A percentile compares a stretch with the other conserved stretches of the same genome.
These are phyloP conservation scores for Drosophila dives DNA, from an alignment of 2,888 invertebrate species.

Conservation along the genomic window DNA sequence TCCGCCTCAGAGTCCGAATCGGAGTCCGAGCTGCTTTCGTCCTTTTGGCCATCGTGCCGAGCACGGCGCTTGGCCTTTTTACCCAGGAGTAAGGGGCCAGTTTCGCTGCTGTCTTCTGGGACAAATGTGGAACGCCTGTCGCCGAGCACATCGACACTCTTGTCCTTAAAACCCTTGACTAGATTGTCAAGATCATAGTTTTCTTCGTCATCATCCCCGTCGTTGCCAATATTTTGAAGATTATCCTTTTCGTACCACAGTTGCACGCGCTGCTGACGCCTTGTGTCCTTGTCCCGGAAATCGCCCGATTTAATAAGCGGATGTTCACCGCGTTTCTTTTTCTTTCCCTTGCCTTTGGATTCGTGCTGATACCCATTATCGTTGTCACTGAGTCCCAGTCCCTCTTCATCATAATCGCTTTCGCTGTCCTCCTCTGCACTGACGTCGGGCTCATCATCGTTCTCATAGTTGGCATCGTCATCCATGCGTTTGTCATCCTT, in stretches of 20 bases:
- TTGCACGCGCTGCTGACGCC: slow-evolving; percentile 91
- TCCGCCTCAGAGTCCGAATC: slow-evolving; percentile 76
- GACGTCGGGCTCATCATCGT: too few relatives aligned
- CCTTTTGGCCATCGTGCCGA: slow-evolving; percentile 66
- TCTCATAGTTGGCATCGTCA: too few relatives aligned
- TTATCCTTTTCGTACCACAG: slow-evolving; percentile 95
- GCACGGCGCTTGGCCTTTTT: slow-evolving; percentile 83
- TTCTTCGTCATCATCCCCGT: slow-evolving; percentile 95
- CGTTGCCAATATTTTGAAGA: slow-evolving; percentile 89
- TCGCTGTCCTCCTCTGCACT: too few relatives aligned
- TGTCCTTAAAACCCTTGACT: slow-evolving; percentile 89
- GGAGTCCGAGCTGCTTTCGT: slow-evolving; percentile 69
- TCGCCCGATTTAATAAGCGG: slow-evolving; percentile 93
- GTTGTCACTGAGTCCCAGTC: too few relatives aligned
- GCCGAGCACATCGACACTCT: slow-evolving; percentile 87
- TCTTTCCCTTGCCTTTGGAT: slow-evolving; percentile 77
- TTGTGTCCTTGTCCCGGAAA: slow-evolving; percentile 90
- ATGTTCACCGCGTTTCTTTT: slow-evolving; percentile 85
- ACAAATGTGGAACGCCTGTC: slow-evolving; percentile 55
- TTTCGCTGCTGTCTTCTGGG: slow-evolving; percentile 1
- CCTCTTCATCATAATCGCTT: too few relatives aligned
- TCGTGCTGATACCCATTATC: too few relatives aligned
- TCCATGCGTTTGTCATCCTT: too few relatives aligned
- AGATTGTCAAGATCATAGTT: slow-evolving; percentile 94
- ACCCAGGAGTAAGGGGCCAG: slow-evolving; percentile 63